Evolutionary conservation across 2,888 invertebrate genomes (phyloP), one percentile per base, ranked within the genome.

Genomic region (Pseudococcus viburni): DNA sequence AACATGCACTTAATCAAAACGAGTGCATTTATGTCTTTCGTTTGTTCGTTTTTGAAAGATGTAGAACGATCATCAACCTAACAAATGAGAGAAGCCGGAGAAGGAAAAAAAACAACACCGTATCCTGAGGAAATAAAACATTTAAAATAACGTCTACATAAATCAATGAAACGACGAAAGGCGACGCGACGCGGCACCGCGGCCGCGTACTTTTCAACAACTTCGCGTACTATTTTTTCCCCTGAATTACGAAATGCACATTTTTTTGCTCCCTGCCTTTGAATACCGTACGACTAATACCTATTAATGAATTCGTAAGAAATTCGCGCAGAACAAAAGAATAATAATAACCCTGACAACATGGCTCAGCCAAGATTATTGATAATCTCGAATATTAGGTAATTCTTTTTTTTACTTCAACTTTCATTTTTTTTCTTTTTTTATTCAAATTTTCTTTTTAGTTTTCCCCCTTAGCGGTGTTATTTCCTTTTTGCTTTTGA

Each of bases 1-100:
- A 83, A 46, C 19, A 83, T 83, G 80, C 80, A 83, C 46, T 83
- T 83, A 83, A 83, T 83, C 80, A 83, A 83, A 83, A 83, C 80
- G 80, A 83, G 80, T 42, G 22, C 80, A 83, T 83, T 83, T 46
- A 46, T 19, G 80, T 19, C 80, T 83, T 83, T 83, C 46, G 46
- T 83, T 83, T 46, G 39, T 83, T 46, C 19, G n/a, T 83, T 83
- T 83, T 46, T 64, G 15, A 77, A 77, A 64, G 64, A 77, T 77
- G 39, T 77, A 33, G 19, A 46, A 46, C 42, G 80, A 83, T 46
- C 80, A 46, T 83, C 46, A 46, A 83, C 42, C 80, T 46, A 46
- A 83, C 73, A 39, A 42, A 19, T 83, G 64, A 64, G 22, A 64
- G 64, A 64, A 64, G n/a, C n/a, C 8, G 59, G n/a, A 59, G 15